phyloP scores from a whole-genome alignment of 2,113 vertebrate genomes.

The Hystrix cristata region DNA sequence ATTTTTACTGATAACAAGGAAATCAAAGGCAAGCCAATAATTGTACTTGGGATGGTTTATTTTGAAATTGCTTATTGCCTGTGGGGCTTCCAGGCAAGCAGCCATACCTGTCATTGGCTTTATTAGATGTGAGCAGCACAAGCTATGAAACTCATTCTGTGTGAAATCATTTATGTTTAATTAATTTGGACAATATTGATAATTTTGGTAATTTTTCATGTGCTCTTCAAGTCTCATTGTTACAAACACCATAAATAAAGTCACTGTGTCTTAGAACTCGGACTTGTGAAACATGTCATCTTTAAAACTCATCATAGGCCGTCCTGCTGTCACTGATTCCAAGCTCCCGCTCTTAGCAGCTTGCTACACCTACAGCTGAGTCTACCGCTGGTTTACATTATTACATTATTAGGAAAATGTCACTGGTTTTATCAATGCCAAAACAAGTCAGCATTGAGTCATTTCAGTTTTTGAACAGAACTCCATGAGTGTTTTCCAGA shows the following conservation, averaged over 20 bases:
- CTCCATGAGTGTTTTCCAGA: slow-evolving; percentile 54
- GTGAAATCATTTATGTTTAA: neutral
- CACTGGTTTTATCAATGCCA: neutral
- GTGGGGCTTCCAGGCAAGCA: neutral
- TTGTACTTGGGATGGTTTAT: neutral
- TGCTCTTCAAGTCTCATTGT: slow-evolving; percentile 35
- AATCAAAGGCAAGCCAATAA: slow-evolving; percentile 6
- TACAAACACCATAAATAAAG: slow-evolving; percentile 16
- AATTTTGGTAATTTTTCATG: slow-evolving; percentile 16
- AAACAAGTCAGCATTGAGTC: slow-evolving; percentile 62
- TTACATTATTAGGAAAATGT: neutral
- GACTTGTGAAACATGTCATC: slow-evolving; percentile 54
- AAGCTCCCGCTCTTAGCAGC: neutral
- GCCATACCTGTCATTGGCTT: neutral
- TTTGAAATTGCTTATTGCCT: neutral
- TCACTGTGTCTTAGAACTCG: neutral
- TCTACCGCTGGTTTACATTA: neutral
- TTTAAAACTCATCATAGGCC: slow-evolving; percentile 22
- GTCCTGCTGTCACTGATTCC: slow-evolving; percentile 6
- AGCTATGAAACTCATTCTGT: neutral
- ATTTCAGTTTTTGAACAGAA: slow-evolving; percentile 50
- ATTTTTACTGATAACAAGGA: neutral
- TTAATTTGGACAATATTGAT: slow-evolving; percentile 16
- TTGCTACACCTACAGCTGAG: slow-evolving; percentile 29
- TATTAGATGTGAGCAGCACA: neutral